phyloP scores from a whole-genome alignment of 1,140 invertebrate genomes.

The Anagrus nilaparvatae region DNA sequence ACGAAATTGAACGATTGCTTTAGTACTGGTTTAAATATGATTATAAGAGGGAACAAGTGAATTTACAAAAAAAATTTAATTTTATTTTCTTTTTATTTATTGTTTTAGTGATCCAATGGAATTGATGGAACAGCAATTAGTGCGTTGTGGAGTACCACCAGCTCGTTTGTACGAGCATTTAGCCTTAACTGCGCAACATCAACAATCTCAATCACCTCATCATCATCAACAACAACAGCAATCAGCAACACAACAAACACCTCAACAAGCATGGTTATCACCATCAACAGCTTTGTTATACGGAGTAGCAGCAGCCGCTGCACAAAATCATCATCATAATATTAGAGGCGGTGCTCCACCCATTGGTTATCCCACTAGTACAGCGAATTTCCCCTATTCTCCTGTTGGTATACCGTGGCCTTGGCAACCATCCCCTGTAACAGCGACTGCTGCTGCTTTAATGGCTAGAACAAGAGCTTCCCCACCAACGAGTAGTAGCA shows the following conservation, averaged over 20 bases:
- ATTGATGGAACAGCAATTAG: constrained; percentile 40
- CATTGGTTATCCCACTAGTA: background rate
- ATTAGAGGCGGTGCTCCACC: constrained; percentile 23
- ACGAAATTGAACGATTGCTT: too few relatives aligned
- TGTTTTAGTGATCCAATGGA: constrained; percentile 40
- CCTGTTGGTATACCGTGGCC: constrained; percentile 35
- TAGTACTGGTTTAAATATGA: too few relatives aligned
- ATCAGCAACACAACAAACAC: constrained; percentile 15
- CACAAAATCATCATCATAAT: too few relatives aligned
- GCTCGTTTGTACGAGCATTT: constrained; percentile 39
- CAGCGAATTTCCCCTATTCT: background rate
- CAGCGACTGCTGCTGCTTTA: constrained; percentile 4
- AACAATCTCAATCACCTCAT: constrained; percentile 24
- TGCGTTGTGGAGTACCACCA: constrained; percentile 38
- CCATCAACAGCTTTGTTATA: constrained; percentile 28
- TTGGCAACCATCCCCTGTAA: constrained; percentile 30
- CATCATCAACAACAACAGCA: constrained; percentile 27
- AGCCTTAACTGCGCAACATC: constrained; percentile 29
- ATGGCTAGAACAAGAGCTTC: too few relatives aligned
- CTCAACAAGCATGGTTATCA: constrained; percentile 18
- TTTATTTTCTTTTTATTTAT: too few relatives aligned
- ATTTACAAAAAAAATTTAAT: too few relatives aligned
- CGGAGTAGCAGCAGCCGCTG: constrained; percentile 25
- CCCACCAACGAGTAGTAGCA: too few relatives aligned
- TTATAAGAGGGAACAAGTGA: background rate